A percentile compares a stretch with the other conserved stretches of the same genome.
These are phyloP conservation scores for Heloderma charlesbogerti DNA, from an alignment of 2,113 vertebrate species.

Conservation along the genomic window DNA sequence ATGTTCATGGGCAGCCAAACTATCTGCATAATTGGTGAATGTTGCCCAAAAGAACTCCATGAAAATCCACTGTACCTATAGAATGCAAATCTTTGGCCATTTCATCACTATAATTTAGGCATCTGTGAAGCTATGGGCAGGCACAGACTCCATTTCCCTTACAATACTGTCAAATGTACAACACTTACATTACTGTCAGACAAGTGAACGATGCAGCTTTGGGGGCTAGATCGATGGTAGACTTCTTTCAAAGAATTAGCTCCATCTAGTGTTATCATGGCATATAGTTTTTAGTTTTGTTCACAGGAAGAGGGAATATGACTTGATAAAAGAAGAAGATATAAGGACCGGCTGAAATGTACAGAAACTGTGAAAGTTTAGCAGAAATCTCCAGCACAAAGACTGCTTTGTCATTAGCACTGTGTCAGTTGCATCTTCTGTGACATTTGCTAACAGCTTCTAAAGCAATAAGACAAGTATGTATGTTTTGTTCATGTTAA, in stretches of 20 bases:
- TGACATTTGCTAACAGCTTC: background rate
- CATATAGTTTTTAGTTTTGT: background rate
- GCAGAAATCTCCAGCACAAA: background rate
- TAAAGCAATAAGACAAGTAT: background rate
- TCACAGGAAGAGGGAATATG: background rate
- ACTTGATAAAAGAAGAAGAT: background rate
- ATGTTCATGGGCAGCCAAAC: background rate
- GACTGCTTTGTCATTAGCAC: background rate
- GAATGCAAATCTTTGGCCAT: background rate
- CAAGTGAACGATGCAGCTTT: background rate
- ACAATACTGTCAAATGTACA: background rate
- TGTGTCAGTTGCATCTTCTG: background rate
- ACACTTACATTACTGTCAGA: background rate
- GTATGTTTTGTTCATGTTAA: background rate
- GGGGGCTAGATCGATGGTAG: too few species aligned
- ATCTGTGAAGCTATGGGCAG: background rate
- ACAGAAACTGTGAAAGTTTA: background rate
- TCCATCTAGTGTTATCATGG: slow-evolving; percentile 72
- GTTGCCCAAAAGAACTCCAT: background rate
- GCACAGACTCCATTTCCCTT: background rate
- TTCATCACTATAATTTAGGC: background rate
- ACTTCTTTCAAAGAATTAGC: slow-evolving; percentile 58
- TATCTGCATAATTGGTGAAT: background rate
- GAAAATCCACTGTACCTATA: background rate
- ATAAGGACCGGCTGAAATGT: background rate